Conservation (phyloP, 2,888 invertebrate species). For the Drosophila histrio region DNA sequence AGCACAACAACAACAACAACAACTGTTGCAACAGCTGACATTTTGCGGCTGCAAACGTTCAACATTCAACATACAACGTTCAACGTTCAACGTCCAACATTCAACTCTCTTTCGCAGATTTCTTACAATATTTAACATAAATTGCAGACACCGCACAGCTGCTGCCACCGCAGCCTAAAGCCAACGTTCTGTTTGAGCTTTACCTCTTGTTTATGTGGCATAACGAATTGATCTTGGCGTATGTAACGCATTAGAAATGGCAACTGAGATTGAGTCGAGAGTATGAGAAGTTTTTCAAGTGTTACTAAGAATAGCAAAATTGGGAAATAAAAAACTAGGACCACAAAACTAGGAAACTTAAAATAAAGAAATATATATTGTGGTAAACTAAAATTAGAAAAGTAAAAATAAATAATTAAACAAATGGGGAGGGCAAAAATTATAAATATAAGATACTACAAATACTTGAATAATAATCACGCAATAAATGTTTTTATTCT, state of each 20-base stretch:
- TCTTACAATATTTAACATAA: conserved; percentile 72
- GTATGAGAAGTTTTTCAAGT: background rate
- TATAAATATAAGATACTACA: no score
- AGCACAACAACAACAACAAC: conserved; percentile 5
- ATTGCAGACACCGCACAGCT: conserved; percentile 63
- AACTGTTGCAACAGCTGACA: conserved; percentile 55
- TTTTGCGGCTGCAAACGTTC: conserved; percentile 40
- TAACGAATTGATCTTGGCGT: conserved; percentile 16
- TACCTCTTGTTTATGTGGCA: conserved; percentile 15
- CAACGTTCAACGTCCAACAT: conserved; percentile 37
- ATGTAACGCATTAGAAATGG: conserved; percentile 26
- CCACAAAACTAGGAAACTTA: no score
- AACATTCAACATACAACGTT: conserved; percentile 44
- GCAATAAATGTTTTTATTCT: no score
- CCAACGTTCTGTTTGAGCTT: conserved; percentile 19
- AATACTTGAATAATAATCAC: no score
- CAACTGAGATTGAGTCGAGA: background rate
- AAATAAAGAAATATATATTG: no score
- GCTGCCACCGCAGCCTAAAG: conserved; percentile 28
- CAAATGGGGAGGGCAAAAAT: no score
- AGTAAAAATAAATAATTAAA: no score
- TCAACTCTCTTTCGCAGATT: conserved; percentile 63
- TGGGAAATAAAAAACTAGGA: no score
- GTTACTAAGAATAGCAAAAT: no score
- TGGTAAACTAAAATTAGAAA: no score